phyloP scores from a whole-genome alignment of 2,888 invertebrate genomes.

The Volucella zonaria region DNA sequence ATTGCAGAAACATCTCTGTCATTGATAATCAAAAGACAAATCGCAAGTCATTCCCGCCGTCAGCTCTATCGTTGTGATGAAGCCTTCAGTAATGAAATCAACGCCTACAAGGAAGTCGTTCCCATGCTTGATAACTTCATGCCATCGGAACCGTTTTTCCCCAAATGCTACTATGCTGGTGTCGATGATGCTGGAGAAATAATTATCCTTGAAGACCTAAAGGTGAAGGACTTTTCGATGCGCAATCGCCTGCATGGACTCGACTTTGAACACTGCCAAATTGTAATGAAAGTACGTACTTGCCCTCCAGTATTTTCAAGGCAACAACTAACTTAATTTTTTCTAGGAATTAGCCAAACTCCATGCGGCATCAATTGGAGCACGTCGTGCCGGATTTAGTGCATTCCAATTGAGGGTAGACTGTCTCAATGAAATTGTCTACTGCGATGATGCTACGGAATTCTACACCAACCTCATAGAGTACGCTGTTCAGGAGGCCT shows the following conservation, averaged over 20 bases:
- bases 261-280: slow-evolving; percentile 78
- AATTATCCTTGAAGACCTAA: slow-evolving; percentile 80
- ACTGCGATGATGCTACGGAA: slow-evolving; percentile 78
- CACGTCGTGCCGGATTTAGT: slow-evolving; percentile 76
- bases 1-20: slow-evolving; percentile 70
- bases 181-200: slow-evolving; percentile 77
- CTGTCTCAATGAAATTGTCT: slow-evolving; percentile 80
- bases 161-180: slow-evolving; percentile 79
- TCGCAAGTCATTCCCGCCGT: slow-evolving; percentile 79
- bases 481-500: slow-evolving; percentile 79
- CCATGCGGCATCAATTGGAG: slow-evolving; percentile 80
- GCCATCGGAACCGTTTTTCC: slow-evolving; percentile 75
- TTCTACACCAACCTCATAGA: slow-evolving; percentile 79
- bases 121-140: slow-evolving; percentile 78
- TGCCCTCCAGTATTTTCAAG: not conserved
- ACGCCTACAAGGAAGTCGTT: slow-evolving; percentile 79
- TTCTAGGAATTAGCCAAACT: slow-evolving; percentile 80
- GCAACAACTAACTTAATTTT: slow-evolving; percentile 2
- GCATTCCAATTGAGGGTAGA: slow-evolving; percentile 76
- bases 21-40: slow-evolving; percentile 81
- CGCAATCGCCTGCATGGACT: slow-evolving; percentile 78
- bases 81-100: slow-evolving; percentile 81
- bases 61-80: slow-evolving; percentile 80
- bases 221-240: slow-evolving; percentile 78
- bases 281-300: slow-evolving; percentile 80